Base-by-base conservation (phyloP, 2,113 vertebrate genomes). In the Grus americana region DNA sequence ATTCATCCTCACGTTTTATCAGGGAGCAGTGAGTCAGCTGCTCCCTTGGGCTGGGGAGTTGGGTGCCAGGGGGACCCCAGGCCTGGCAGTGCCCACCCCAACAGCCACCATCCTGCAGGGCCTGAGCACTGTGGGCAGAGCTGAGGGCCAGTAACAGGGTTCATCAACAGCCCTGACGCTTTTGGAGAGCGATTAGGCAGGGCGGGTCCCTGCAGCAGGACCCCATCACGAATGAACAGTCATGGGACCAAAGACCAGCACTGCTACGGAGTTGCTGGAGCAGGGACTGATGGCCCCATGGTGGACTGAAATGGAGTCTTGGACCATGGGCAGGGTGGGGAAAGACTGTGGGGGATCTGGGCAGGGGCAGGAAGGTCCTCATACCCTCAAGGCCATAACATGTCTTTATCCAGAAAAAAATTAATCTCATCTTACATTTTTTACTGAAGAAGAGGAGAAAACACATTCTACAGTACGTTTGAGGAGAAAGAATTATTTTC, bases 231-330 rank as follows among this genome's bases (percentile, higher is more conserved):
- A 68, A 57, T 23, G n/a, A 17, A 40, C 8, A 32, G 38, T 50
- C 2, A 3, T 15, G 23, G 26, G 15, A 26, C 29, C 3, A 4
- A 34, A 76, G 30, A 30, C 5, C 3, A 4, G 11, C 32, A 23
- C 30, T 14, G 9, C 8, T 55, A 6, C 0, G 1, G 14, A 1
- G 0, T 18, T 59, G n/a, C 17, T 67, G 42, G 50, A 36, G 10
- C 14, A 16, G 23, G 24, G 40, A 61, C 29, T 11, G 12, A 24
- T 15, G 21, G 13, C 6, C 5, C 4, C 42, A 30, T 32, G 2
- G 19, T 67, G 38, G 30, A 13, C 47, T 65, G 54, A 70, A 63
- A 57, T 2, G 2, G 15, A 55, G 11, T 27, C 57, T 49, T 63
- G 40, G 57, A 49, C 10, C 5, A 6, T 12, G 5, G 29, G 19